phyloP scores from a whole-genome alignment of 2,888 invertebrate species.

The Polydesmus complanatus region DNA sequence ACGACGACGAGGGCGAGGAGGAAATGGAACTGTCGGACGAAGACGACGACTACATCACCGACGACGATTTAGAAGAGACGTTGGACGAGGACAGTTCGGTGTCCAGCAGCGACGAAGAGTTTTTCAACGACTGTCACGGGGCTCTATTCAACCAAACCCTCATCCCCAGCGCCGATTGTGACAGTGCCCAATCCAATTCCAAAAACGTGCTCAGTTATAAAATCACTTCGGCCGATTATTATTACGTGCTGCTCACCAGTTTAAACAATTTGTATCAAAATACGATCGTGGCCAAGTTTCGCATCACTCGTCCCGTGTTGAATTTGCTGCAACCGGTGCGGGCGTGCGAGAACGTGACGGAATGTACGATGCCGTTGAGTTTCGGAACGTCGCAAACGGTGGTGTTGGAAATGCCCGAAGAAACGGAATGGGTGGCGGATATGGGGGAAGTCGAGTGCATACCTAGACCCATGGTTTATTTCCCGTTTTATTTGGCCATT shows the following conservation, averaged over 20 bases:
- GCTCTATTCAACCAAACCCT: conserved; percentile 51
- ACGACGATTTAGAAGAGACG: conserved; percentile 19
- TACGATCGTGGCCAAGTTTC: conserved; percentile 52
- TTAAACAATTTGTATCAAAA: conserved; percentile 53
- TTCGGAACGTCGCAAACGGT: conserved; percentile 55
- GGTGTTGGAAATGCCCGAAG: conserved; percentile 38
- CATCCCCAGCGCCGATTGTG: conserved; percentile 47
- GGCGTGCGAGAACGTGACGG: conserved; percentile 48
- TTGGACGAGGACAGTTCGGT: conserved; percentile 49
- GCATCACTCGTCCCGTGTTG: conserved; percentile 54
- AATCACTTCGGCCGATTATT: conserved; percentile 60
- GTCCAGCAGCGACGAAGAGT: conserved; percentile 62
- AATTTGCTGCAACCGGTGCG: conserved; percentile 47
- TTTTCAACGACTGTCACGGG: conserved; percentile 50
- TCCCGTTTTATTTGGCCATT: conserved; percentile 52
- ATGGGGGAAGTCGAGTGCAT: conserved; percentile 58
- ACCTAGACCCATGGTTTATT: conserved; percentile 53
- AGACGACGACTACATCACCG: neutral
- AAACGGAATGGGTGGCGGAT: conserved; percentile 57
- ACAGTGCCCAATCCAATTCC: conserved; percentile 18
- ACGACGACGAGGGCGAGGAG: conserved; percentile 3
- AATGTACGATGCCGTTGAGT: conserved; percentile 48
- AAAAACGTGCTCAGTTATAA: conserved; percentile 32
- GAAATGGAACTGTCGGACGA: neutral
- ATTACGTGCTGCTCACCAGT: conserved; percentile 68